Evolutionary conservation across 2,797 vertebrate species (phyloP).

Genomic region (Menidia menidia): DNA sequence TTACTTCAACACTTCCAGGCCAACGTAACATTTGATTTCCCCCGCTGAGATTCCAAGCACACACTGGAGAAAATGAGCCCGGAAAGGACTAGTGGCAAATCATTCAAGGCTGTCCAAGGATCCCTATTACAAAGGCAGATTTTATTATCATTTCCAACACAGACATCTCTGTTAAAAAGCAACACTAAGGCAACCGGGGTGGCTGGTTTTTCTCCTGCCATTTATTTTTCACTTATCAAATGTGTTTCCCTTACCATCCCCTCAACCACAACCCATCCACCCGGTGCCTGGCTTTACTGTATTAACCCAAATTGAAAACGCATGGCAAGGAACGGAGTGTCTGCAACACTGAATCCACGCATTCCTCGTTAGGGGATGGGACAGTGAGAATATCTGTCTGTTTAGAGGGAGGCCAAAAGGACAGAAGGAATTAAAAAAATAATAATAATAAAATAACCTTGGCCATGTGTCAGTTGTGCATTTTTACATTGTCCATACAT

Average conservation of each 20-base stretch:
- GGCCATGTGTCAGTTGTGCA: conserved; percentile 71
- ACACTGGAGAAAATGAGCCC: conserved; percentile 72
- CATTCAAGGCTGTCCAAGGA: conserved; percentile 81
- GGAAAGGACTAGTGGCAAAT: conserved; percentile 73
- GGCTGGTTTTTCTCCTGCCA: conserved; percentile 81
- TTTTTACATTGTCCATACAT: conserved; percentile 82
- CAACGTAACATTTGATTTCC: conserved; percentile 77
- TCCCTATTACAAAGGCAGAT: conserved; percentile 80
- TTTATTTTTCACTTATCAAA: conserved; percentile 85
- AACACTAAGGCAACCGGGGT: conserved; percentile 76
- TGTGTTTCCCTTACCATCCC: conserved; percentile 71
- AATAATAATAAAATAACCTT: conserved; percentile 56
- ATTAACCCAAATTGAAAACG: conserved; percentile 78
- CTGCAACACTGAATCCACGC: conserved; percentile 55
- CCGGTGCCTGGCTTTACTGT: conserved; percentile 67
- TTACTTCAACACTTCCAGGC: conserved; percentile 82
- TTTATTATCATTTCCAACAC: conserved; percentile 78
- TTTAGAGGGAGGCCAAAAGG: conserved; percentile 22
- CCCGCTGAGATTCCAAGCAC: conserved; percentile 73
- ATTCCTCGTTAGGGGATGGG: conserved; percentile 59
- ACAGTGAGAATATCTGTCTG: conserved; percentile 5
- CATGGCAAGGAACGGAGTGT: conserved; percentile 68
- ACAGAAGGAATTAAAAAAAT: conserved; percentile 13
- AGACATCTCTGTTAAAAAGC: conserved; percentile 79
- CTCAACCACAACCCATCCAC: conserved; percentile 62